phyloP scores from a whole-genome alignment of 2,888 invertebrate species.

The Heliconius erato region DNA sequence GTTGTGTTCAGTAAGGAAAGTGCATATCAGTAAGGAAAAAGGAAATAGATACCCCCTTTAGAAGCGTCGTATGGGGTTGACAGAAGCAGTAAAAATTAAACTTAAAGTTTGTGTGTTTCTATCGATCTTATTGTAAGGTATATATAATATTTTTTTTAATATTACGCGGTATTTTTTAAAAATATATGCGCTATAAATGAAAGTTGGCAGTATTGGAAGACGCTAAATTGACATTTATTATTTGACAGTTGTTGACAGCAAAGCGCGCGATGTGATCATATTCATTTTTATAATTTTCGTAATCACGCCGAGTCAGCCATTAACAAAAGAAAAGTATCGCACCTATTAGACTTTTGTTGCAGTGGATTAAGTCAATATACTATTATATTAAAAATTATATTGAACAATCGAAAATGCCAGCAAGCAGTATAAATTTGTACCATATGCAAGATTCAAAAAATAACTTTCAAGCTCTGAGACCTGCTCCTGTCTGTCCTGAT shows the following conservation, averaged over 20 bases:
- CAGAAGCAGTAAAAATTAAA: no score
- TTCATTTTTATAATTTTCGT: slow-evolving; percentile 36
- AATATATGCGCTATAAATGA: not conserved
- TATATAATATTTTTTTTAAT: not conserved
- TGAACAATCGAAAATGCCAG: slow-evolving; percentile 68
- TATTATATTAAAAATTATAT: not conserved
- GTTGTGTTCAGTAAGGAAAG: no score
- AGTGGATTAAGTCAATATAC: not conserved
- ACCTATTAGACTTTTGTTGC: not conserved
- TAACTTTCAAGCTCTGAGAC: slow-evolving; percentile 80
- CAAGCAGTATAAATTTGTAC: slow-evolving; percentile 75
- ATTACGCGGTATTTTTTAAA: not conserved
- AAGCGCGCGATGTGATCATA: slow-evolving; percentile 42
- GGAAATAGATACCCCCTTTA: no score
- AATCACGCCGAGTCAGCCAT: slow-evolving; percentile 33
- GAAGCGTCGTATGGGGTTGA: no score
- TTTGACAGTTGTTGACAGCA: slow-evolving; percentile 40
- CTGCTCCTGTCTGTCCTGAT: slow-evolving; percentile 75
- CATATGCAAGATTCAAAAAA: slow-evolving; percentile 77
- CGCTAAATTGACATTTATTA: slow-evolving; percentile 26
- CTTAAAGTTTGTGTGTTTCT: not conserved
- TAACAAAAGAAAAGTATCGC: not conserved
- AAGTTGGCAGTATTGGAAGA: slow-evolving; percentile 18
- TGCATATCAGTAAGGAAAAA: no score
- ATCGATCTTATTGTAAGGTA: not conserved